Conservation (phyloP, 2,797 vertebrate genomes). For the Trachurus trachurus region DNA sequence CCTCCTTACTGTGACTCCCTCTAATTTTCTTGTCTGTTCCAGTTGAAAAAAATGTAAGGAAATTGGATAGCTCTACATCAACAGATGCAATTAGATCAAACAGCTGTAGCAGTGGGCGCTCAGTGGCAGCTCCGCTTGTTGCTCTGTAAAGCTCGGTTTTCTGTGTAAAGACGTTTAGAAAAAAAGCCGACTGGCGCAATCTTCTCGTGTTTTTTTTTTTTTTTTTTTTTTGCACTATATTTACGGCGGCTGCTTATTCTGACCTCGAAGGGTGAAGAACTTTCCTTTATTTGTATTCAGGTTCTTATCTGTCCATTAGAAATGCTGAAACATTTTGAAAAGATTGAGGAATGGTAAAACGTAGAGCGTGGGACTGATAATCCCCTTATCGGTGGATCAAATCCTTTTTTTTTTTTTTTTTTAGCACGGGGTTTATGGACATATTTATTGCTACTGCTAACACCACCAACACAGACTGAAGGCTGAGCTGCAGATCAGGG, state of each 20-base stretch:
- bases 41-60: background rate
- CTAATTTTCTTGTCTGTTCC: slow-evolving; percentile 28
- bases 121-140: background rate
- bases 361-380: slow-evolving; percentile 41
- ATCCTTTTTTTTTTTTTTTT: slow-evolving; percentile 38
- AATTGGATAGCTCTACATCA: slow-evolving; percentile 13
- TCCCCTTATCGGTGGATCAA: slow-evolving; percentile 48
- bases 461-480: slow-evolving; percentile 47
- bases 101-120: background rate
- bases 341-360: slow-evolving; percentile 26
- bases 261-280: slow-evolving; percentile 27
- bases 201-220: background rate
- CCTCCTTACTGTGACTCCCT: background rate
- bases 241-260: background rate
- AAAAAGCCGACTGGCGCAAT: background rate
- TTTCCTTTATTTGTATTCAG: background rate
- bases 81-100: slow-evolving; percentile 27
- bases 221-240: background rate
- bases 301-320: slow-evolving; percentile 4
- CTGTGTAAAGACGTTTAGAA: background rate
- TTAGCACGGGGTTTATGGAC: slow-evolving; percentile 39
- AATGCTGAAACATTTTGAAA: slow-evolving; percentile 21
- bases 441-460: slow-evolving; percentile 61
- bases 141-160: slow-evolving; percentile 2
- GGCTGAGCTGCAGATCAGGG: slow-evolving; percentile 68